These are phyloP conservation scores for Acropora yongei DNA, from an alignment of 64 coral and sea anemone genomes.

Conservation along the genomic window DNA sequence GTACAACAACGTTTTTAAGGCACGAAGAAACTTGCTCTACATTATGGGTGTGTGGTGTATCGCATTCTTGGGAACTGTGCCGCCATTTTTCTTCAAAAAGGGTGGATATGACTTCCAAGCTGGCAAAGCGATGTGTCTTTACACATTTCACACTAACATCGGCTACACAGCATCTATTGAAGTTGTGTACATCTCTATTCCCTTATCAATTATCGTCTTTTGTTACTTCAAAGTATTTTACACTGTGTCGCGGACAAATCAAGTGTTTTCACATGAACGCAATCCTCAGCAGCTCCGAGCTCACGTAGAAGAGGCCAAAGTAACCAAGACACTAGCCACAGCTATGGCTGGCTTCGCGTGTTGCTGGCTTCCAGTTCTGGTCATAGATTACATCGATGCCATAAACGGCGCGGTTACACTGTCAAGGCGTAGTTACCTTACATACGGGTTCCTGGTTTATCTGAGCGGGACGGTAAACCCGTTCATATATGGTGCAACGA, in stretches of 20 bases:
- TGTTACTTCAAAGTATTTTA: constrained; percentile 55
- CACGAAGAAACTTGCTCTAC: constrained; percentile 27
- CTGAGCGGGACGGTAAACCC: constrained; percentile 74
- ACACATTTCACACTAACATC: constrained; percentile 54
- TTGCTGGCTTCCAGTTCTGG: constrained; percentile 80
- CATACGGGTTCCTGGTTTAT: constrained; percentile 66
- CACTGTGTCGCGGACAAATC: constrained; percentile 40
- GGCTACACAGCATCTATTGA: constrained; percentile 49
- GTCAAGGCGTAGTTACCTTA: constrained; percentile 58
- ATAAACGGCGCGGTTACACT: constrained; percentile 23
- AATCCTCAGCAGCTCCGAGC: neutral
- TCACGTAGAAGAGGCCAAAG: constrained; percentile 52
- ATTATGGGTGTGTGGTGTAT: constrained; percentile 52
- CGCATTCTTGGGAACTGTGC: constrained; percentile 36
- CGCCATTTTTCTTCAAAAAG: constrained; percentile 45
- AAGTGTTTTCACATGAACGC: constrained; percentile 25
- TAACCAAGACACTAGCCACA: constrained; percentile 57
- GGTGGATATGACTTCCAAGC: constrained; percentile 69
- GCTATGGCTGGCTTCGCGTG: constrained; percentile 65
- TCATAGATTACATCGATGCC: constrained; percentile 64
- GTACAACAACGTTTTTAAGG: constrained; percentile 42
- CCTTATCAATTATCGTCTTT: constrained; percentile 15
- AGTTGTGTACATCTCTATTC: constrained; percentile 17
- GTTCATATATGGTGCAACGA: constrained; percentile 77
- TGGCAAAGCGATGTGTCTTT: constrained; percentile 77